Evolutionary conservation across 2,113 vertebrate species (phyloP), one percentile per base, ranked within the genome.

Genomic region (Gobius niger): DNA sequence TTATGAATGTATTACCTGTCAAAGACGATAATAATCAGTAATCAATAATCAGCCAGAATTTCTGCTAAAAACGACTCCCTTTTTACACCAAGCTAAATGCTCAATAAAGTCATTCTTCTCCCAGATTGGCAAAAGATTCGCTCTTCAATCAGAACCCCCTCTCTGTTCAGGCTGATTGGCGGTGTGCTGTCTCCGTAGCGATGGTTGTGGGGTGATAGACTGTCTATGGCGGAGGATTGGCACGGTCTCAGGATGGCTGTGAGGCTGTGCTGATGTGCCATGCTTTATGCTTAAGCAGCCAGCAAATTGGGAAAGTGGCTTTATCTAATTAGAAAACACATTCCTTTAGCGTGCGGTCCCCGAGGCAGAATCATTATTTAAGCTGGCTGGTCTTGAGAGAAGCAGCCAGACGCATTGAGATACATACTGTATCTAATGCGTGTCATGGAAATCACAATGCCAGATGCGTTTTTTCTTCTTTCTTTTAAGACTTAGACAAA

Each of bases 311-410:
- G 86, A 90, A 91, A 89, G 87, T 88, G 81, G 86, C 84, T 89
- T 91, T 90, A 89, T 90, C 85, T 92, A 91, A 92, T 92, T 93
- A 92, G 88, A 90, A 89, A 91, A 91, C 79, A 85, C 77, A 86
- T 88, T 92, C 88, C 82, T 89, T 89, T 87, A 89, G 90, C 83
- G 79, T 80, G 85, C 78, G 70, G 74, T 86, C 90, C 90, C 90
- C 64, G 49, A 63, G 88, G 91, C 91, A 68, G 78, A 90, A 87
- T 90, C 89, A 87, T 91, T 90, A 91, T 92, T 91, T 91, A 90
- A 90, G 80, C 84, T 88, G 76, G 76, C 78, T 83, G 82, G 88
- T 87, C 91, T 88, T 91, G 83, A 80, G 89, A 90, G 70, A 77
- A 82, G 82, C 80, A 80, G 82, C 67, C 68, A 85, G 80, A 82